Percentiles rank a stretch among this genome's conserved stretches.
phyloP scores from a whole-genome alignment of 2,113 vertebrate species.

The Eulemur rufifrons region DNA sequence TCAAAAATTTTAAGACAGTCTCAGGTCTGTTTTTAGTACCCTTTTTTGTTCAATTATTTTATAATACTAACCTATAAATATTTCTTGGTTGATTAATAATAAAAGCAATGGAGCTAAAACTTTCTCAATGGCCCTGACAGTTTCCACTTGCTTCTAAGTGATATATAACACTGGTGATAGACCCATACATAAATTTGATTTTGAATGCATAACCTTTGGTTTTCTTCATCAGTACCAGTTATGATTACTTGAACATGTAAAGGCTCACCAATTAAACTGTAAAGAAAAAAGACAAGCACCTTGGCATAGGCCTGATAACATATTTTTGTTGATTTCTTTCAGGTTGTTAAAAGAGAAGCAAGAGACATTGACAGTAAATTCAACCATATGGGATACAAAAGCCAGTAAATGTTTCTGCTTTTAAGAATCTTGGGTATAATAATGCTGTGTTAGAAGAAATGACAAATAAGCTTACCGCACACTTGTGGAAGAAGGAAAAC shows the following conservation, averaged over 20 bases:
- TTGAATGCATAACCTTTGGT: not conserved
- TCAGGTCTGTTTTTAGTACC: not conserved
- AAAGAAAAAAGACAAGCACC: conserved; percentile 44
- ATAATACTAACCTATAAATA: not conserved
- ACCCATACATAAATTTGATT: not conserved
- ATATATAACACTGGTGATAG: not conserved
- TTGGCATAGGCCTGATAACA: conserved; percentile 29
- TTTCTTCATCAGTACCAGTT: conserved; percentile 51
- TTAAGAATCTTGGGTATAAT: conserved; percentile 62
- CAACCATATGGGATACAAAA: conserved; percentile 69
- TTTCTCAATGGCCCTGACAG: not conserved
- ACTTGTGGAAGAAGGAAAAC: conserved; percentile 79
- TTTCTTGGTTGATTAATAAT: not conserved
- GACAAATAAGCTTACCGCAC: conserved; percentile 71
- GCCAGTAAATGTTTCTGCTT: conserved; percentile 67
- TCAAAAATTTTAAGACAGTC: not conserved
- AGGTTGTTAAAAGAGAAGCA: conserved; percentile 63
- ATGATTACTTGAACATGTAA: conserved; percentile 19
- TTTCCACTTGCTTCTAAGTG: conserved; percentile 40
- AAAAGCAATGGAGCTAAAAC: not conserved
- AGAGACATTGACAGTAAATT: conserved; percentile 62
- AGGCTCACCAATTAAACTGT: conserved; percentile 22
- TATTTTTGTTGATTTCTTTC: conserved; percentile 48
- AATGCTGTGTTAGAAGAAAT: conserved; percentile 71
- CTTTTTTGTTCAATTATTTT: not conserved